These are phyloP conservation scores for Mercenaria mercenaria DNA, from an alignment of 1,140 invertebrate species.

Conservation along the genomic window DNA sequence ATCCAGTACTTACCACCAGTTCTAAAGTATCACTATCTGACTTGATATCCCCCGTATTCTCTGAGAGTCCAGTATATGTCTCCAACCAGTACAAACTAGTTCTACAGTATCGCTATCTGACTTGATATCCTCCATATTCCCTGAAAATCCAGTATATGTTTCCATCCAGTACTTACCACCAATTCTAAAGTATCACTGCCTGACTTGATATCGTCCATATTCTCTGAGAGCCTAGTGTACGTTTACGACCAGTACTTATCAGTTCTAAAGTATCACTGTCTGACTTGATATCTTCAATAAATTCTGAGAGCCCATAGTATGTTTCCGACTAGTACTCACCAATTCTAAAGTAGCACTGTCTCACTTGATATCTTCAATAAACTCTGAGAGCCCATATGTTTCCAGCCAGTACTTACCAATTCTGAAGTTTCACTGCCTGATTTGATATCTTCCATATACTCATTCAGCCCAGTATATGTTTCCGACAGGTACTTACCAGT, in stretches of 20 bases:
- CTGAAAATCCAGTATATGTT: constrained; percentile 48
- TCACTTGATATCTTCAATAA: constrained; percentile 35
- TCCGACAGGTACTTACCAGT: too few species aligned
- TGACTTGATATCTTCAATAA: too few species aligned
- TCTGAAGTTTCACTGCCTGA: constrained; percentile 46
- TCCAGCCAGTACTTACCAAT: constrained; percentile 56
- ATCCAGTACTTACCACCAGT: too few species aligned
- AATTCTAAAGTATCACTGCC: constrained; percentile 53
- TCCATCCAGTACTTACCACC: too few species aligned
- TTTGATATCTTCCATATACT: constrained; percentile 51
- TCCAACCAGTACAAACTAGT: constrained; percentile 53
- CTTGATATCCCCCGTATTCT: too few species aligned
- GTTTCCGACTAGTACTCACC: too few species aligned
- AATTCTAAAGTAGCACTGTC: constrained; percentile 53
- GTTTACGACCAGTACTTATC: too few species aligned
- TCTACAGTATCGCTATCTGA: constrained; percentile 50
- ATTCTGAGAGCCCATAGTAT: too few species aligned
- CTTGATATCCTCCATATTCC: constrained; percentile 44
- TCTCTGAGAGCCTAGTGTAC: constrained; percentile 55
- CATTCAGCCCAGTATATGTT: constrained; percentile 51
- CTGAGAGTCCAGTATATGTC: too few species aligned
- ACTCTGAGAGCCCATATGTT: constrained; percentile 58
- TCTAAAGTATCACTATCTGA: too few species aligned
- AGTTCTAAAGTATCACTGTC: too few species aligned
- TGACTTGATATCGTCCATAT: constrained; percentile 38